Base-by-base conservation (phyloP, 1,140 invertebrate genomes). In the Papilio aristodemus region DNA sequence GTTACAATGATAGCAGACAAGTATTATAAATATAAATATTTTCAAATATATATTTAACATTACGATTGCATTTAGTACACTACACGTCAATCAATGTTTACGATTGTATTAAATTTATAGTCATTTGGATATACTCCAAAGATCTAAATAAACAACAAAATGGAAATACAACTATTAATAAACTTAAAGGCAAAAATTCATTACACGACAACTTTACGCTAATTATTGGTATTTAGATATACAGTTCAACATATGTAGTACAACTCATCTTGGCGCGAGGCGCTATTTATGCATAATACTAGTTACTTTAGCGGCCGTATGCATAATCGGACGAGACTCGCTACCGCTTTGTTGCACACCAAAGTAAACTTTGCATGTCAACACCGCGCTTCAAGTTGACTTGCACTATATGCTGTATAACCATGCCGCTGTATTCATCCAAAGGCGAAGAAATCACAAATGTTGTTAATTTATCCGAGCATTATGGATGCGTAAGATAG, bases 41-140 rank as follows among this genome's bases (percentile, higher is more conserved):
- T 54, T 54, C 9, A 4, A 25, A 22, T 54, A n/a, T 9, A 54
- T 22, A 9, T 54, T 54, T 22, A 54, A 9, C n/a, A n/a, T n/a
- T n/a, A n/a, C n/a, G 43, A 50, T 54, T 10, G 10, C 19, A 19
- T 54, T 54, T 25, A 54, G 19, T 54, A 54, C 46, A 22, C 19
- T 54, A 2, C 27, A 32, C 2, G 2, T 32, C 27, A 32, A 32
- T 6, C 27, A 32, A 2, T 32, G 27, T 32, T 32, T 32, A n/a
- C n/a, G n/a, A n/a, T n/a, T n/a, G n/a, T n/a, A n/a, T 32, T 4
- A 17, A 54, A 54, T 54, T 19, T 22, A 22, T 25, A 54, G 46
- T 54, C 46, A 22, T 54, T 54, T 54, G 46, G 46, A 22, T 54
- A 25, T 22, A 54, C 10, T 54, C 19, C 46, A 54, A 50, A 54